Percentiles rank a stretch among this genome's conserved stretches.
These are phyloP conservation scores for Cenopis cana DNA, from an alignment of 2,888 invertebrate species.

Conservation along the genomic window DNA sequence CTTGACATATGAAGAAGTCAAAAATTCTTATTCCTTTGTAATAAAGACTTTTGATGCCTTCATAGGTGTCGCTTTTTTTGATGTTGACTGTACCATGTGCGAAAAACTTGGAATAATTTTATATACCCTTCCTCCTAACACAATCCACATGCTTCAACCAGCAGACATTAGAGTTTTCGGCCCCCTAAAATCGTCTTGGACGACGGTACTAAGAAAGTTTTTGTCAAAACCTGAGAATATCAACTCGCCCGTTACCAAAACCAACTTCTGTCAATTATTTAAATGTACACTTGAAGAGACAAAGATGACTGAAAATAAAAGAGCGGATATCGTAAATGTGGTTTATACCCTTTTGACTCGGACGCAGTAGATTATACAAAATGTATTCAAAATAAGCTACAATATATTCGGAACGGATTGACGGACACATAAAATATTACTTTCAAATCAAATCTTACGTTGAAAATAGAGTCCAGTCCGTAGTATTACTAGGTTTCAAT, in stretches of 20 bases:
- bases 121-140: conserved; percentile 43
- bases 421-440: no score
- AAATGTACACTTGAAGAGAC: background rate
- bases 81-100: no score
- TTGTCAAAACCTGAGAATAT: conserved; percentile 31
- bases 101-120: conserved; percentile 41
- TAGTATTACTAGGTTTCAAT: no score
- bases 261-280: conserved; percentile 27
- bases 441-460: no score
- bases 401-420: no score
- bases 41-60: no score
- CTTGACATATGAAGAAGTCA: no score
- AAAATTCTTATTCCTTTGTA: no score
- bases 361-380: conserved; percentile 45
- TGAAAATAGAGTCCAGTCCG: no score
- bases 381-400: conserved; percentile 37
- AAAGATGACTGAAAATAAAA: background rate
- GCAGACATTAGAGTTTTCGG: no score
- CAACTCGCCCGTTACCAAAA: conserved; percentile 25
- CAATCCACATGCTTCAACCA: background rate
- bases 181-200: conserved; percentile 39
- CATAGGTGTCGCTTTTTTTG: no score
- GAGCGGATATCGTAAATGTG: conserved; percentile 3
- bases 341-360: conserved; percentile 45
- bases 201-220: conserved; percentile 25